Evolutionary conservation across 2,797 vertebrate species (phyloP), one percentile per base, ranked within the genome.

Genomic region (Sciurus carolinensis): DNA sequence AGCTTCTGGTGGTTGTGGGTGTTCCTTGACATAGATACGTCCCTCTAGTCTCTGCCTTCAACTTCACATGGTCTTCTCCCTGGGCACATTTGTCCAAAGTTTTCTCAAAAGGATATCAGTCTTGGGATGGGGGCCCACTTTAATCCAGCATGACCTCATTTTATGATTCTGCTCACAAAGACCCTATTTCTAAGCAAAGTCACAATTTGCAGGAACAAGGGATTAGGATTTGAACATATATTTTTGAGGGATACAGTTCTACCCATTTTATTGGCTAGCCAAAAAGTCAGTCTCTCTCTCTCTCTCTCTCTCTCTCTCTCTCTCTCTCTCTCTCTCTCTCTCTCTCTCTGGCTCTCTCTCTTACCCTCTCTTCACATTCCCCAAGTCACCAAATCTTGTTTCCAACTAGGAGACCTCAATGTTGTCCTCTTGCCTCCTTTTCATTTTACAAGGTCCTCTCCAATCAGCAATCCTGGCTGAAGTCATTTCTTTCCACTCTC

Each of bases 101-200:
- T n/a, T 42, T 22, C 84, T 88, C 12, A 30, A 77, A 76, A 94
- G 42, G 30, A 88, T 11, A 33, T 15, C 39, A 77, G 20, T 57
- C 67, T 42, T 84, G 73, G 39, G 26, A 36, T 75, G 76, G 93
- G 36, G 18, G 59, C 36, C 36, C 36, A 44, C 12, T 42, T 13
- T 22, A 67, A 73, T 94, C 54, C 36, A 81, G 24, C 59, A 50
- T 57, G 69, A 39, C 92, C 36, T 85, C 79, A 50, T 75, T 47
- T 92, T 76, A 69, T 62, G 24, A 76, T 84, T 83, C 62, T 17
- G 36, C 93, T 72, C 11, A 6, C 39, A 67, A 95, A 92, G 69
- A 73, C 22, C 44, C 44, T 52, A 14, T 91, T 91, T 93, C 73
- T 80, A 67, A 62, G 71, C n/a, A 81, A 90, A 66, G 14, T 93